Evolutionary conservation across 2,888 invertebrate genomes (phyloP).

Genomic region (Tenthredo notha): DNA sequence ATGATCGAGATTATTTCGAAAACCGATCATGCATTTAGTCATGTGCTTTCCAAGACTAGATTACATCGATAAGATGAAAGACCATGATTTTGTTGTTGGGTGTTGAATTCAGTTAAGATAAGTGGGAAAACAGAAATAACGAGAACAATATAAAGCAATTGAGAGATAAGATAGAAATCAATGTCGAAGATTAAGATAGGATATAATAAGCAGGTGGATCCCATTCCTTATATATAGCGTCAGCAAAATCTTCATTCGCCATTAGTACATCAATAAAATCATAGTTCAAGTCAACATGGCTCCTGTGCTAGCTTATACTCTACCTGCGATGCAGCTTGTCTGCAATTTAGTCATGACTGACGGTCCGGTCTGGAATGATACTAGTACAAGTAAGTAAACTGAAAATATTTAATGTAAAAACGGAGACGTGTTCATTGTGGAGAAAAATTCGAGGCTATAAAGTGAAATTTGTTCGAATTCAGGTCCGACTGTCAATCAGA

Average conservation of each 20-base stretch:
- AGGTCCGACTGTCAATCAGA: not conserved
- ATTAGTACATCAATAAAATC: not conserved
- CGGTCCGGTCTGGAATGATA: not conserved
- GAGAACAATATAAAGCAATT: not conserved
- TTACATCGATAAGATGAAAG: not conserved
- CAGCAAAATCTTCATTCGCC: not conserved
- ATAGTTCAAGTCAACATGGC: slow-evolving; percentile 1
- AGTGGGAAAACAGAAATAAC: not conserved
- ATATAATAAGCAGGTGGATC: not conserved
- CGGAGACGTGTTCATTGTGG: not conserved
- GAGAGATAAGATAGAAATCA: not conserved
- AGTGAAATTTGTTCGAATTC: not conserved
- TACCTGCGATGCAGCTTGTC: slow-evolving; percentile 19
- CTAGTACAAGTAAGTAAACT: not conserved
- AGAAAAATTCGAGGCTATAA: not conserved
- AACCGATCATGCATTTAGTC: not conserved
- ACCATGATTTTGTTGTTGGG: not conserved
- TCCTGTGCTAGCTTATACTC: not conserved
- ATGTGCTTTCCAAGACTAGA: not conserved
- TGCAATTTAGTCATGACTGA: slow-evolving; percentile 12
- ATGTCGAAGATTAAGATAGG: not conserved
- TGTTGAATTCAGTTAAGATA: not conserved
- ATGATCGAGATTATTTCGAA: not conserved
- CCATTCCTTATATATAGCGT: not conserved
- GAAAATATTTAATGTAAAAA: not conserved